These are phyloP conservation scores for Deilephila elpenor DNA, from an alignment of 2,888 invertebrate genomes.

Conservation along the genomic window DNA sequence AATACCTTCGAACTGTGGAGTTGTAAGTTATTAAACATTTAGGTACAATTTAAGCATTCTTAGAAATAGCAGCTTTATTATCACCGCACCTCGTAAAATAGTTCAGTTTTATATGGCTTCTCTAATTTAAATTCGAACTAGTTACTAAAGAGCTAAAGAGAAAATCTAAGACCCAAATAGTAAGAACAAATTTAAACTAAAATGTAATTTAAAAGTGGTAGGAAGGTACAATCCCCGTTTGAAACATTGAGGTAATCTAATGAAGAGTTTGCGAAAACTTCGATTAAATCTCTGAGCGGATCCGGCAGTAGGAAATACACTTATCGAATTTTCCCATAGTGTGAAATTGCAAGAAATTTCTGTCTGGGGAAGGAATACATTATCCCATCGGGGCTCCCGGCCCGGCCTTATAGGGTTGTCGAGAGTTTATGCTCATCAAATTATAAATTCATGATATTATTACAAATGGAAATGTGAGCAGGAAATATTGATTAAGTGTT, in stretches of 20 bases:
- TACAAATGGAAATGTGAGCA: too few species aligned
- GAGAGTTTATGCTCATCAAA: not conserved
- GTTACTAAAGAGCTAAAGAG: not conserved
- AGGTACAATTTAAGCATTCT: too few species aligned
- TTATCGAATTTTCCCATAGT: constrained; percentile 39
- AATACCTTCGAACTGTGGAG: too few species aligned
- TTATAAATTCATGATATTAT: not conserved
- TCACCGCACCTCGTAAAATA: too few species aligned
- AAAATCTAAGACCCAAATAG: not conserved
- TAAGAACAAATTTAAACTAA: not conserved
- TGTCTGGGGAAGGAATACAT: constrained; percentile 52
- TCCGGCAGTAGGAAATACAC: constrained; percentile 26
- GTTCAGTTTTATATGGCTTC: too few species aligned
- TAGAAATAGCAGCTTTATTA: too few species aligned
- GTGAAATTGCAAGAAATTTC: constrained; percentile 41
- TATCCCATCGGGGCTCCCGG: constrained; percentile 49
- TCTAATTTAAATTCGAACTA: too few species aligned
- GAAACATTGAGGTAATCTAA: constrained; percentile 43
- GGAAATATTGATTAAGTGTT: too few species aligned
- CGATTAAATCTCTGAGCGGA: constrained; percentile 40
- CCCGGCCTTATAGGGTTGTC: constrained; percentile 33
- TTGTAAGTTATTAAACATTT: too few species aligned
- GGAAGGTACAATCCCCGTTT: not conserved
- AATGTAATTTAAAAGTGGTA: not conserved
- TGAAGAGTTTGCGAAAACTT: constrained; percentile 41